Base-by-base conservation (phyloP, 2,797 vertebrate species). In the Gymnocypris eckloni region DNA sequence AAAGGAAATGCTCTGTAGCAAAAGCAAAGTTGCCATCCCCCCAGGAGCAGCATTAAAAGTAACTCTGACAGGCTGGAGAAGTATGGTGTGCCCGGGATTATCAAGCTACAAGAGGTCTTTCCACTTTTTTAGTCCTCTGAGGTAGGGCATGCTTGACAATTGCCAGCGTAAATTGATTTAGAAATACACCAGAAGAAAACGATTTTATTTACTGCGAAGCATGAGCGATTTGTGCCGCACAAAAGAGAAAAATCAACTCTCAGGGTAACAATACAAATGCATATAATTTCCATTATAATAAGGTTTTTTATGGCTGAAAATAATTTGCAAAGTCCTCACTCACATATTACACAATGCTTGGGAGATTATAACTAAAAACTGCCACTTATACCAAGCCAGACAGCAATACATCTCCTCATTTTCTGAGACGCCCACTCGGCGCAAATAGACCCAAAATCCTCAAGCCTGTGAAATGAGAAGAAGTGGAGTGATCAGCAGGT, bases 81-180 rank as follows among this genome's bases (percentile, higher is more conserved):
- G 71, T 81, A 61, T 71, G 22, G 52, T 61, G 45, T 82, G 82
- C 25, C 79, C 72, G 48, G 77, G 61, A 86, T 88, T 88, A 90
- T 88, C 76, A 86, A 85, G 84, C 85, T 85, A 89, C 84, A 67
- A 83, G 81, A 86, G 85, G 72, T 69, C 73, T 70, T 85, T 88
- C 75, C 87, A 81, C 87, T 86, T 78, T 72, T 90, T 81, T 54
- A 79, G 43, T 85, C 78, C 88, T 87, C n/a, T 16, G 78, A 87
- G 87, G 69, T 56, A 78, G 70, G 82, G 45, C 79, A 66, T 84
- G 84, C 81, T 86, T 86, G 16, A 82, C 86, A 84, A 82, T 85
- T 83, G 86, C 72, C 64, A 80, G 84, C 5, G 12, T 81, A 88
- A 89, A 90, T 88, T 87, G 87, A 87, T 89, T 90, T 89, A 81